These are phyloP conservation scores for Pelobates cultripes DNA, from an alignment of 2,797 vertebrate genomes.

Conservation along the genomic window DNA sequence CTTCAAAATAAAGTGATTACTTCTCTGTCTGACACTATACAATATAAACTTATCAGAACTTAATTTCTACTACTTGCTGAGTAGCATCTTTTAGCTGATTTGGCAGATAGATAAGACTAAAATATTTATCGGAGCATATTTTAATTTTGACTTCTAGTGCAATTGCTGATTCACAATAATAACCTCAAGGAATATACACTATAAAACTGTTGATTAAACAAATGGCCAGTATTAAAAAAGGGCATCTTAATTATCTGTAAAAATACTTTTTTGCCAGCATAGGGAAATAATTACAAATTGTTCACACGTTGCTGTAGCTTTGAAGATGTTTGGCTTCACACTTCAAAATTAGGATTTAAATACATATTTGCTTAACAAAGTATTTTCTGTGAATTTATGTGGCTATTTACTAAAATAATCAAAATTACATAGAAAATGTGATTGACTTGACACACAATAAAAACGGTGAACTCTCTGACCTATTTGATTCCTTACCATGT, in stretches of 20 bases:
- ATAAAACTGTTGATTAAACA: conserved; percentile 55
- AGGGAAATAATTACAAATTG: conserved; percentile 50
- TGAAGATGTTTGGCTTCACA: conserved; percentile 48
- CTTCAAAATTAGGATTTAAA: conserved; percentile 58
- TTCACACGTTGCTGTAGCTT: conserved; percentile 43
- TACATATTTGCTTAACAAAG: conserved; percentile 55
- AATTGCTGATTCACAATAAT: conserved; percentile 26
- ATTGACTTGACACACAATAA: too few species aligned
- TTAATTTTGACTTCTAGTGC: conserved; percentile 54
- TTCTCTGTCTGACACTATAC: not conserved
- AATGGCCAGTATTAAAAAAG: conserved; percentile 54
- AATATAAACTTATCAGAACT: not conserved
- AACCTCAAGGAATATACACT: conserved; percentile 44
- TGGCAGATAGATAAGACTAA: conserved; percentile 42
- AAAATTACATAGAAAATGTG: too few species aligned
- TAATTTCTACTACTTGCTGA: conserved; percentile 16
- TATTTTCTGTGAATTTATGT: conserved; percentile 29
- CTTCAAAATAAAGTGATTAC: not conserved
- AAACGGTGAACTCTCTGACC: too few species aligned
- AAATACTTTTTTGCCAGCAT: conserved; percentile 47
- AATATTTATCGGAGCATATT: conserved; percentile 51
- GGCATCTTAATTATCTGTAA: conserved; percentile 56
- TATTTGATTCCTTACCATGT: too few species aligned
- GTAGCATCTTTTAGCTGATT: conserved; percentile 1
- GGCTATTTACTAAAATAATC: too few species aligned